A percentile compares a stretch with the other conserved stretches of the same genome.
These are phyloP conservation scores for Apodemus sylvaticus DNA, from an alignment of 2,113 vertebrate genomes.

Conservation along the genomic window DNA sequence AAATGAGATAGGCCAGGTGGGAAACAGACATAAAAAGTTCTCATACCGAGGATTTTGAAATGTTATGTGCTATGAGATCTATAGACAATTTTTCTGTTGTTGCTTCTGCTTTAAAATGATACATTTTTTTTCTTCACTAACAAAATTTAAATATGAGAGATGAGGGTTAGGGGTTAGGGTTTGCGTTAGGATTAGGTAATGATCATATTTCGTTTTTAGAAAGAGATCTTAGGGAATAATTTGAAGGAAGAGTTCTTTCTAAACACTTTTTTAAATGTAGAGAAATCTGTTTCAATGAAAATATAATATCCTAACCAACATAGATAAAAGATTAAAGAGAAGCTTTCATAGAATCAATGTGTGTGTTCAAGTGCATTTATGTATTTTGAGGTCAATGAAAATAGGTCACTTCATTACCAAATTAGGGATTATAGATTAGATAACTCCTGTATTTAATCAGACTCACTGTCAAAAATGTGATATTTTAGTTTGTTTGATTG, in stretches of 20 bases:
- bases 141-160: conserved; percentile 42
- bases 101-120: background rate
- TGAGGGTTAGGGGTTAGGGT: too few relatives aligned
- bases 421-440: background rate
- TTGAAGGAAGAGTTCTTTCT: conserved; percentile 32
- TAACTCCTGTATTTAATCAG: background rate
- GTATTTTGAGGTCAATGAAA: conserved; percentile 24
- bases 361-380: conserved; percentile 20
- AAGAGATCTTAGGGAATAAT: conserved; percentile 8
- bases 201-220: conserved; percentile 37
- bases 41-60: background rate
- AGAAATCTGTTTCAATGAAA: conserved; percentile 36
- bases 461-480: conserved; percentile 8
- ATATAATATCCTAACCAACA: background rate
- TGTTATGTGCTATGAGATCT: background rate
- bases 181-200: background rate
- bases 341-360: conserved; percentile 51
- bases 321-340: background rate
- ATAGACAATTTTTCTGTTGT: background rate
- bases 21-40: background rate
- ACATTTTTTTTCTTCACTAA: background rate
- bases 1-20: background rate
- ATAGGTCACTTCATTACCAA: background rate
- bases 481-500: background rate
- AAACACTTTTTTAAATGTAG: background rate